Evolutionary conservation across 2,888 invertebrate genomes (phyloP).

Genomic region (Sabatieria punctata): DNA sequence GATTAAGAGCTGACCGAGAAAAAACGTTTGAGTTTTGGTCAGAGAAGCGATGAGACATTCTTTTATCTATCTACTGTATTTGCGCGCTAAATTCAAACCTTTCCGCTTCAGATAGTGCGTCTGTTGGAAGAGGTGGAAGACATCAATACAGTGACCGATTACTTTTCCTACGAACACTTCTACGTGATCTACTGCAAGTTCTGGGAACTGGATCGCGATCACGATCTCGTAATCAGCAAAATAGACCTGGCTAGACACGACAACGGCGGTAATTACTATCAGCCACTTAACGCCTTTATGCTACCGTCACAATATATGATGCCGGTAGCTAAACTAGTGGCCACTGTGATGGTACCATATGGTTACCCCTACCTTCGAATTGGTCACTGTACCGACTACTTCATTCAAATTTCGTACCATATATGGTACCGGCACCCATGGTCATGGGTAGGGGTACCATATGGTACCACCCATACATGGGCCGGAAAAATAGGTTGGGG

Average conservation of each 20-base stretch:
- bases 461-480: no score
- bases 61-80: neutral
- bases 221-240: slow-evolving; percentile 85
- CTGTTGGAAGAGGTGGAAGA: slow-evolving; percentile 85
- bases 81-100: no score
- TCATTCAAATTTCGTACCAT: no score
- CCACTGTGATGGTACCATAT: slow-evolving; percentile 15
- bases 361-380: no score
- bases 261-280: slow-evolving; percentile 78
- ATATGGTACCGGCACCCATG: no score
- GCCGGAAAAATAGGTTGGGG: no score
- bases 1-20: no score
- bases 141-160: slow-evolving; percentile 63
- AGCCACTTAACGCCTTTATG: no score
- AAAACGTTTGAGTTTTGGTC: no score
- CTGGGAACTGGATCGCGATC: slow-evolving; percentile 97
- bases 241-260: slow-evolving; percentile 83
- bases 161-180: slow-evolving; percentile 93
- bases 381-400: no score
- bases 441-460: no score
- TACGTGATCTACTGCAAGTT: slow-evolving; percentile 99
- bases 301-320: neutral
- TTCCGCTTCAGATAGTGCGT: slow-evolving; percentile 44
- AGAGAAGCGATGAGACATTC: no score
- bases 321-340: slow-evolving; percentile 1